Evolutionary conservation across 2,797 vertebrate species (phyloP).

Genomic region (Pempheris klunzingeri): DNA sequence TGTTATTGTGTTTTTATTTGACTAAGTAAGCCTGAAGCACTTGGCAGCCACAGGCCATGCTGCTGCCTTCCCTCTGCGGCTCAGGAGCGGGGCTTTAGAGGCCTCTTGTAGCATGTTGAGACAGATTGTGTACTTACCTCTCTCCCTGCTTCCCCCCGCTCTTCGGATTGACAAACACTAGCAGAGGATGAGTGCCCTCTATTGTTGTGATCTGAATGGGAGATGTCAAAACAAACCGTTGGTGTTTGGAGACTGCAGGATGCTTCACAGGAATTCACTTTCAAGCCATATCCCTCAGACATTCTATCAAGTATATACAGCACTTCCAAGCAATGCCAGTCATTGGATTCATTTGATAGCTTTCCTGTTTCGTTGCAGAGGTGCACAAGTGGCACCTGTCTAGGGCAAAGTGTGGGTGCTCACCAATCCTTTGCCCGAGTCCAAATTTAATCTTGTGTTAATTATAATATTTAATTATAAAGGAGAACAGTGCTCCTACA

Average conservation of each 20-base stretch:
- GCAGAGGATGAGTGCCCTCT: slow-evolving; percentile 95
- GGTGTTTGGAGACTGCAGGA: slow-evolving; percentile 78
- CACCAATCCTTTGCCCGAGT: slow-evolving; percentile 1
- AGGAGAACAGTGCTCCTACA: slow-evolving; percentile 27
- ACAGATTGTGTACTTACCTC: slow-evolving; percentile 85
- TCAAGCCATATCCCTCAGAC: slow-evolving; percentile 67
- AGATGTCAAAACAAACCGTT: slow-evolving; percentile 79
- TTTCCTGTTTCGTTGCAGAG: slow-evolving; percentile 22
- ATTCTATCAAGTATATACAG: slow-evolving; percentile 36
- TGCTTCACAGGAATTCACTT: slow-evolving; percentile 79
- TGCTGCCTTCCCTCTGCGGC: slow-evolving; percentile 37
- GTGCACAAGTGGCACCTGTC: slow-evolving; percentile 20
- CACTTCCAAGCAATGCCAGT: slow-evolving; percentile 60
- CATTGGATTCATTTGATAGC: slow-evolving; percentile 27
- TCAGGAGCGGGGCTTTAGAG: slow-evolving; percentile 55
- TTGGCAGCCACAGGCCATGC: slow-evolving; percentile 53
- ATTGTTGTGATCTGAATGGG: slow-evolving; percentile 91
- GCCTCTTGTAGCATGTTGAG: slow-evolving; percentile 68
- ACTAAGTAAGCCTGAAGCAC: slow-evolving; percentile 57
- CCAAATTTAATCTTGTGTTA: slow-evolving; percentile 46
- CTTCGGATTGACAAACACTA: slow-evolving; percentile 97
- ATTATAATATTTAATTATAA: slow-evolving; percentile 50
- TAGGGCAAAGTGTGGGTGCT: background rate
- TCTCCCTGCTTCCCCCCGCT: slow-evolving; percentile 97
- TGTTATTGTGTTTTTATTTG: slow-evolving; percentile 68